Conservation (phyloP, 2,797 vertebrate species). For the Poeciliopsis infans region DNA sequence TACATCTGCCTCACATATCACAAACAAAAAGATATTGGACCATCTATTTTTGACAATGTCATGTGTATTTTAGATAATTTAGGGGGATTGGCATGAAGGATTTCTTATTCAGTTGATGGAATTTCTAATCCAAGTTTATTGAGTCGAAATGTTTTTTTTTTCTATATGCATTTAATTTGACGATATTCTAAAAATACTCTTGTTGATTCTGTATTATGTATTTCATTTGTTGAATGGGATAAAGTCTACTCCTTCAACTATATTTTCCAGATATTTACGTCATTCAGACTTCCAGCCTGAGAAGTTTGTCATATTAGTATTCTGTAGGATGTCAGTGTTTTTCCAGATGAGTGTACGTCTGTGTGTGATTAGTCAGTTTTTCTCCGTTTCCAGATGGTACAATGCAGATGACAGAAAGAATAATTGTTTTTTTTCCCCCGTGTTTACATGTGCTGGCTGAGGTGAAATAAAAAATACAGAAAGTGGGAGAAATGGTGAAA, state of each 20-base stretch:
- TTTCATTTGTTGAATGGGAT: not conserved
- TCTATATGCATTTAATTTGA: not conserved
- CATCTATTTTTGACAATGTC: not conserved
- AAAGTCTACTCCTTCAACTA: not conserved
- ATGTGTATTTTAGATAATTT: not conserved
- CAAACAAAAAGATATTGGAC: not conserved
- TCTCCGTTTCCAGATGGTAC: not conserved
- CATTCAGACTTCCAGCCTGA: not conserved
- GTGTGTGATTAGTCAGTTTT: not conserved
- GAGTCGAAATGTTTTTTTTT: not conserved
- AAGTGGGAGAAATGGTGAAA: not conserved
- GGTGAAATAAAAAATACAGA: not conserved
- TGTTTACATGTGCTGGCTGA: not conserved
- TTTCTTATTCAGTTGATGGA: not conserved
- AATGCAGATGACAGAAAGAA: not conserved
- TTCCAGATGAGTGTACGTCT: not conserved
- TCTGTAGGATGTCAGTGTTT: not conserved
- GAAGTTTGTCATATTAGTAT: not conserved
- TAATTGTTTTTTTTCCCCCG: not conserved
- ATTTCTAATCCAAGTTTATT: not conserved
- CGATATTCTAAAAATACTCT: not conserved
- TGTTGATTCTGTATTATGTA: not conserved
- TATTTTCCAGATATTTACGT: not conserved
- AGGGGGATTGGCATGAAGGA: not conserved
- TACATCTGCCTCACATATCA: not conserved